Base-by-base conservation (phyloP, 2,888 invertebrate species). In the Ormyrus nitidulus region DNA sequence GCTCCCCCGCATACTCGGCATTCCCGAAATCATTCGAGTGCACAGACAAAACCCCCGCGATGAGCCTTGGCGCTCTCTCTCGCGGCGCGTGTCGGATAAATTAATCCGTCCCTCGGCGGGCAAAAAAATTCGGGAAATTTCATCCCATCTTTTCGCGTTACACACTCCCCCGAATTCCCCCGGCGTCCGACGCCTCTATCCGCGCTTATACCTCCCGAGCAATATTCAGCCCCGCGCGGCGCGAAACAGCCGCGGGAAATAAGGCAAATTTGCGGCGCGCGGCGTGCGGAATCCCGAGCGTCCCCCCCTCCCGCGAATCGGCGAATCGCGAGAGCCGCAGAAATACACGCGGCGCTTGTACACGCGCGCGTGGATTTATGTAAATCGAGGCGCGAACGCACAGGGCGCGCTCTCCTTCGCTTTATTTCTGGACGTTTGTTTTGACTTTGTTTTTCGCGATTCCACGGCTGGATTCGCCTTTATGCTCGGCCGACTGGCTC, bases 361-460 rank as follows among this genome's bases (percentile, higher is more conserved):
- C 11, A 59, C 2, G 48, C 49, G 48, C 49, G 34, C 13, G 34
- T 58, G 72, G 72, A 76, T 80, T 80, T 80, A 76, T 72, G 80
- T 71, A 80, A 72, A 80, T 76, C 65, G 65, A 56, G 64, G n/a
- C 9, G 46, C n/a, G 53, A 34, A 34, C 34, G 1, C 44, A 44
- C 44, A 61, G 61, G 75, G 5, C 13, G 61, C 44, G 56, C 13
- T 13, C 58, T 7, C 19, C 9, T 19, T 13, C 49, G 11, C 9
- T 73, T 75, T 79, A 80, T 75, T 80, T 68, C 71, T 56, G 71
- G 75, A 80, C 71, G 71, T 75, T 76, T 69, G 73, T 74, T 79
- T 74, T 70, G 69, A 69, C 74, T 73, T 54, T 73, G 65, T 75
- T 79, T 71, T 75, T 66, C 53, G 44, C 76, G 46, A 56, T 53